Percentiles rank a stretch among this genome's conserved stretches.
Evolutionary conservation across 1,140 invertebrate genomes (phyloP).

Genomic region (Brachionus sp.): DNA sequence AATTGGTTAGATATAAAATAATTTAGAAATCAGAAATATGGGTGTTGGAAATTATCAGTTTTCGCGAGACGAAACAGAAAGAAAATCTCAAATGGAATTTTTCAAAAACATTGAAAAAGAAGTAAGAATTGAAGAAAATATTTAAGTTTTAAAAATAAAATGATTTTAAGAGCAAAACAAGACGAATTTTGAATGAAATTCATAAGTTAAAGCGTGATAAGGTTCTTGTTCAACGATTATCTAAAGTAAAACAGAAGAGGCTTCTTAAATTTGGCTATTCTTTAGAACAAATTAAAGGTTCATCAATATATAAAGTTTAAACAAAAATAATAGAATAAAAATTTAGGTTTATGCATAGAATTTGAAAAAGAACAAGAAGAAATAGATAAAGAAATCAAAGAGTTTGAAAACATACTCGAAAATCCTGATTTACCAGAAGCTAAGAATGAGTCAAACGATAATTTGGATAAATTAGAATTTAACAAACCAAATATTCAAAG

Average conservation of each 20-base stretch:
- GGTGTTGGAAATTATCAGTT: conserved; percentile 44
- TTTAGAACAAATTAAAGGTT: conserved; percentile 25
- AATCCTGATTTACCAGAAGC: background rate
- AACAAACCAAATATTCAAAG: background rate
- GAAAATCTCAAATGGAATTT: conserved; percentile 44
- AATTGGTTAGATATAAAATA: background rate
- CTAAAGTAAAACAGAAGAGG: conserved; percentile 29
- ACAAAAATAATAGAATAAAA: background rate
- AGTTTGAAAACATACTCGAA: background rate
- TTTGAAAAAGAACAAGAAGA: conserved; percentile 17
- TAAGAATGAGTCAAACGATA: background rate
- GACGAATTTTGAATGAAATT: conserved; percentile 34
- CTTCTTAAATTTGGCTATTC: conserved; percentile 32
- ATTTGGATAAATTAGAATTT: background rate
- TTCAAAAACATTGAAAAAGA: conserved; percentile 43
- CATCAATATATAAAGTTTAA: background rate
- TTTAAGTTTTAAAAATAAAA: background rate
- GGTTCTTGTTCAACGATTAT: conserved; percentile 3
- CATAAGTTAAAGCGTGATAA: conserved; percentile 22
- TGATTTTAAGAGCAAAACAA: conserved; percentile 34
- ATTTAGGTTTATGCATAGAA: background rate
- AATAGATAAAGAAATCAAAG: conserved; percentile 6
- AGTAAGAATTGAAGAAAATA: background rate
- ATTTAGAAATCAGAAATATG: conserved; percentile 39
- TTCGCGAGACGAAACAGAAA: background rate